Conservation (phyloP, 2,888 invertebrate genomes). For the Hanleya hanleyi region DNA sequence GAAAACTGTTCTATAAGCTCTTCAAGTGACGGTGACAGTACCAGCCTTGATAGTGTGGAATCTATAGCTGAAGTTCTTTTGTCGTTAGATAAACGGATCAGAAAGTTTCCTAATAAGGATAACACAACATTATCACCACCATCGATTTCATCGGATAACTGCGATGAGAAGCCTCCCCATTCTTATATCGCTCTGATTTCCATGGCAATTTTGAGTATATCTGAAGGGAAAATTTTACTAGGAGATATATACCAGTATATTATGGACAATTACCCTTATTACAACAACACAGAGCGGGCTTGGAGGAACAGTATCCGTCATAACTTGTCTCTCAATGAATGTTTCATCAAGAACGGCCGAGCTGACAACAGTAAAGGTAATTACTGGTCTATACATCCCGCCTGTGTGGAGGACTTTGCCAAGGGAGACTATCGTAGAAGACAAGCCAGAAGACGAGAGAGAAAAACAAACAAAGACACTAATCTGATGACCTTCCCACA, state of each 20-base stretch:
- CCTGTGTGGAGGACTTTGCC: slow-evolving; percentile 95
- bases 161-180: slow-evolving; percentile 63
- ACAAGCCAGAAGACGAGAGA: slow-evolving; percentile 92
- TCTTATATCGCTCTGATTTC: slow-evolving; percentile 71
- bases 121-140: too few relatives aligned
- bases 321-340: slow-evolving; percentile 69
- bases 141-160: too few relatives aligned
- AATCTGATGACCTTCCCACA: not conserved
- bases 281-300: slow-evolving; percentile 63
- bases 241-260: slow-evolving; percentile 71
- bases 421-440: slow-evolving; percentile 96
- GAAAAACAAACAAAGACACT: slow-evolving; percentile 40
- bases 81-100: too few relatives aligned
- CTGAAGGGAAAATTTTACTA: slow-evolving; percentile 64
- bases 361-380: slow-evolving; percentile 93
- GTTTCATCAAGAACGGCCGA: slow-evolving; percentile 68
- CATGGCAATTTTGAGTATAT: slow-evolving; percentile 66
- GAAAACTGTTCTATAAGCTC: too few relatives aligned
- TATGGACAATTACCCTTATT: slow-evolving; percentile 65
- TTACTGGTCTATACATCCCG: slow-evolving; percentile 99
- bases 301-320: slow-evolving; percentile 71
- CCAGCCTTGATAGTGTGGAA: too few relatives aligned
- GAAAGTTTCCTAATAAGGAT: too few relatives aligned
- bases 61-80: too few relatives aligned
- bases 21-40: too few relatives aligned